phyloP scores from a whole-genome alignment of 2,113 vertebrate species.

The Sclerurus mexicanus region DNA sequence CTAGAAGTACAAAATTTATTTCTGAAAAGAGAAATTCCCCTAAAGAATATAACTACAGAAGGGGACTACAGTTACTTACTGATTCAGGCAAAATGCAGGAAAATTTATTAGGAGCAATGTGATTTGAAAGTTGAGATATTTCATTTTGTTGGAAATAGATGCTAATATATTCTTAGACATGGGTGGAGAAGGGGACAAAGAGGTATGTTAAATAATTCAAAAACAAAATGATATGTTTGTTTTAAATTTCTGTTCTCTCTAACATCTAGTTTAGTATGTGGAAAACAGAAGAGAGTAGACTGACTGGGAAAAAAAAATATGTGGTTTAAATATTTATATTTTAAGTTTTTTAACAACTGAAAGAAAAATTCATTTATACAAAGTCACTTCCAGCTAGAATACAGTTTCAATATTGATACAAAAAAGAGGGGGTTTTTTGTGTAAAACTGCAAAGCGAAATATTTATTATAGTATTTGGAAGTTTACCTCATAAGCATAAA shows the following conservation, averaged over 20 bases:
- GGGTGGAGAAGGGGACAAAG: not conserved
- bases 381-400: not conserved
- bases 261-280: not conserved
- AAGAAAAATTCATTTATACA: not conserved
- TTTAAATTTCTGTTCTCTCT: not conserved
- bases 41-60: not conserved
- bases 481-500: not conserved
- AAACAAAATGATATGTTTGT: not conserved
- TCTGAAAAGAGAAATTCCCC: not conserved
- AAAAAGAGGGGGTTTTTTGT: rapidly evolving
- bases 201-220: not conserved
- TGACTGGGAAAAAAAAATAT: not conserved
- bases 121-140: not conserved
- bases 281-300: not conserved
- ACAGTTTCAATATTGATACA: not conserved
- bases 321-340: not conserved
- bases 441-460: not conserved
- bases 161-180: not conserved
- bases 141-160: not conserved
- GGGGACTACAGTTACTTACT: not conserved
- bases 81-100: not conserved
- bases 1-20: not conserved
- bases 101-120: not conserved
- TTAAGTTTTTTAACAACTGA: not conserved
- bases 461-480: not conserved